These are phyloP conservation scores for Acanthosepion lycidas DNA, from an alignment of 2,888 invertebrate genomes.

Conservation along the genomic window DNA sequence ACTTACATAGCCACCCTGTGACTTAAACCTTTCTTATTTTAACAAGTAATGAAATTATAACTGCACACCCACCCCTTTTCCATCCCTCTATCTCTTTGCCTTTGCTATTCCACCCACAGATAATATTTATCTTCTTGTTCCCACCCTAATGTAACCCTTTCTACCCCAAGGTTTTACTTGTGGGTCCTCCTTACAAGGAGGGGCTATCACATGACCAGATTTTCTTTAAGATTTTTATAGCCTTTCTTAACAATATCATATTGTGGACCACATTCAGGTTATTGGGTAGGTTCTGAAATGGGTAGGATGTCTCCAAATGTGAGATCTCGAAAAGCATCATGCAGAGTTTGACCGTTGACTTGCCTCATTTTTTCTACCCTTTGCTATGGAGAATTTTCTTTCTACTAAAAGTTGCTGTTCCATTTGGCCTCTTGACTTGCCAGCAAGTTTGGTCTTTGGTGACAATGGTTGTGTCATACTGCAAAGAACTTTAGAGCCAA, in stretches of 20 bases:
- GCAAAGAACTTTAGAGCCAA: background rate
- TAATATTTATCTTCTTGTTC: background rate
- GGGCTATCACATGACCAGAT: slow-evolving; percentile 33
- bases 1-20: background rate
- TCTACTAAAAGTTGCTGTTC: background rate
- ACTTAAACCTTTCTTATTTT: slow-evolving; percentile 10
- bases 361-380: background rate
- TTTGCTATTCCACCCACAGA: background rate
- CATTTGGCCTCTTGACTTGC: background rate
- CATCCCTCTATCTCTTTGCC: background rate
- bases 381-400: background rate
- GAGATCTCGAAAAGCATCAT: background rate
- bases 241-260: background rate
- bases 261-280: background rate
- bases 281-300: background rate
- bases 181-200: slow-evolving; percentile 33
- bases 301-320: background rate
- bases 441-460: background rate
- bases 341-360: background rate
- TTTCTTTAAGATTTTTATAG: background rate
- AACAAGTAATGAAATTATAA: background rate
- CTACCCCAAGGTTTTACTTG: slow-evolving; percentile 11
- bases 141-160: background rate
- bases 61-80: background rate
- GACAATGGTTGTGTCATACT: background rate